phyloP scores from a whole-genome alignment of 2,797 vertebrate species.

The Liparis tanakae region DNA sequence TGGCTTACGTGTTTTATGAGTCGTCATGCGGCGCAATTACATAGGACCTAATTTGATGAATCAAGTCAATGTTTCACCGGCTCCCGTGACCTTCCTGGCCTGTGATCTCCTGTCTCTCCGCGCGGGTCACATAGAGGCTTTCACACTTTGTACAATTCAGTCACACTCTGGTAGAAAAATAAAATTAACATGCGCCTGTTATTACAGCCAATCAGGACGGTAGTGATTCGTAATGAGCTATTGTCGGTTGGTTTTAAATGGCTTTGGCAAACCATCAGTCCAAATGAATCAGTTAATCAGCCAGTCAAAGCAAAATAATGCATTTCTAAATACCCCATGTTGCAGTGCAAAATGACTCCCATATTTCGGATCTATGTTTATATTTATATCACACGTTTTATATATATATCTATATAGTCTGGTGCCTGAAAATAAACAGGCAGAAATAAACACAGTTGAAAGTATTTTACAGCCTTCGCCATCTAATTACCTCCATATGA shows the following conservation, averaged over 20 bases:
- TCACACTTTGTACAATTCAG: slow-evolving; percentile 83
- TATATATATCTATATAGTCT: not conserved
- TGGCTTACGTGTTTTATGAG: slow-evolving; percentile 88
- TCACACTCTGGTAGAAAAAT: slow-evolving; percentile 74
- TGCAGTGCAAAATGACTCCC: slow-evolving; percentile 4
- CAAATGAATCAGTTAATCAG: slow-evolving; percentile 49
- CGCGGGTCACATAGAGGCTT: slow-evolving; percentile 88
- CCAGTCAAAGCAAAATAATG: slow-evolving; percentile 35
- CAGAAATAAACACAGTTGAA: slow-evolving; percentile 6
- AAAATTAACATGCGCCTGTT: slow-evolving; percentile 45
- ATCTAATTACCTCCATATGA: slow-evolving; percentile 16
- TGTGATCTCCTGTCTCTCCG: slow-evolving; percentile 85
- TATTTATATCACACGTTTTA: not conserved
- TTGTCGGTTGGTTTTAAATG: slow-evolving; percentile 43
- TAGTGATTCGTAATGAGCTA: slow-evolving; percentile 42
- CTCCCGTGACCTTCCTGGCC: slow-evolving; percentile 85
- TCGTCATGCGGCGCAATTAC: slow-evolving; percentile 92
- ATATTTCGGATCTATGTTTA: slow-evolving; percentile 32
- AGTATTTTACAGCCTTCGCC: not conserved
- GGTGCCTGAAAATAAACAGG: slow-evolving; percentile 18
- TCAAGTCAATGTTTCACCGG: slow-evolving; percentile 91
- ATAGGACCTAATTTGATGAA: slow-evolving; percentile 95
- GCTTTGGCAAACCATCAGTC: slow-evolving; percentile 42
- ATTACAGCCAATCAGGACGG: slow-evolving; percentile 40
- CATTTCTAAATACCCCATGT: slow-evolving; percentile 21